Evolutionary conservation across 1,140 invertebrate genomes (phyloP).

Genomic region (Hyphantria cunea): DNA sequence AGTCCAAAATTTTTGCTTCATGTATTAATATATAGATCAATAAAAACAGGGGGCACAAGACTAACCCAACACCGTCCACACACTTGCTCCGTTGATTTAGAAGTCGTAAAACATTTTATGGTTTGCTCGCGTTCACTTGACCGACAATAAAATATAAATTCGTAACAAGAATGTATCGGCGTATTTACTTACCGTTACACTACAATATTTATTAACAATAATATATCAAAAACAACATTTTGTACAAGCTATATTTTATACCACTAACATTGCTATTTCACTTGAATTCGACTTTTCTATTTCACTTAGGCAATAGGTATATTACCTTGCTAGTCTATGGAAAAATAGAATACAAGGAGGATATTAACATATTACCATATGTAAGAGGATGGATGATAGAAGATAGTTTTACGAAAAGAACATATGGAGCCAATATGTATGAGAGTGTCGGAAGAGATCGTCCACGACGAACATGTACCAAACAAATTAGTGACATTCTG

Average conservation of each 20-base stretch:
- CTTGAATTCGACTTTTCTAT: background rate
- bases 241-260: background rate
- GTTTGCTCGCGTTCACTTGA: background rate
- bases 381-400: too few relatives aligned
- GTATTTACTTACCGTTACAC: background rate
- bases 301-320: background rate
- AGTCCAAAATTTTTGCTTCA: too few relatives aligned
- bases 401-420: too few relatives aligned
- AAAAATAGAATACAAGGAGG: background rate
- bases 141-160: background rate
- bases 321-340: background rate
- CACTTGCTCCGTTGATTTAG: too few relatives aligned
- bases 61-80: too few relatives aligned
- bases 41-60: too few relatives aligned
- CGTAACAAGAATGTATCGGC: background rate
- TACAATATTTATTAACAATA: background rate
- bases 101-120: slow-evolving; percentile 1
- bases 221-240: background rate
- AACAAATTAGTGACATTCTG: too few relatives aligned
- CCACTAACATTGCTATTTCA: background rate
- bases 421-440: too few relatives aligned
- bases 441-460: too few relatives aligned
- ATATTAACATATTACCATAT: background rate
- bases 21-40: too few relatives aligned
- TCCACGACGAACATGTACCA: too few relatives aligned